These are phyloP conservation scores for Eumacrocentrus americanus DNA, from an alignment of 2,888 invertebrate species.

Conservation along the genomic window DNA sequence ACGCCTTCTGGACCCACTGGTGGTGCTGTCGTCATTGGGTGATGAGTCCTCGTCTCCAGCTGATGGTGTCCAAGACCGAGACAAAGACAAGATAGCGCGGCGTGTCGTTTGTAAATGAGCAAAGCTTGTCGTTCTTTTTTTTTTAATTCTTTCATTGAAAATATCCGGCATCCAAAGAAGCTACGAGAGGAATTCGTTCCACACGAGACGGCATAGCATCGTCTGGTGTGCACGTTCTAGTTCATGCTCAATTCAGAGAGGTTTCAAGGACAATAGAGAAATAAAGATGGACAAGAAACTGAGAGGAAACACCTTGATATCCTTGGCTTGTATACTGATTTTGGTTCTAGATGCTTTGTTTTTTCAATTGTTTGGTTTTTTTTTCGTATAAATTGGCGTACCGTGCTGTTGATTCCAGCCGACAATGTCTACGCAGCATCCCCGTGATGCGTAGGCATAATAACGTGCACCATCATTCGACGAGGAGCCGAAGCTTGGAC, in stretches of 20 bases:
- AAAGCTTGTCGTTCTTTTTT: background rate
- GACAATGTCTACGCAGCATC: conserved; percentile 59
- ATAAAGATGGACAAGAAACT: background rate
- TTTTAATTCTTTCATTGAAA: background rate
- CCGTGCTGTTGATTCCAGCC: conserved; percentile 59
- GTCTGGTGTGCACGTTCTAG: too few species aligned
- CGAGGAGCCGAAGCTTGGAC: conserved; percentile 46
- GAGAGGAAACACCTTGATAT: too few species aligned
- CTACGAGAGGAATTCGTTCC: conserved; percentile 1
- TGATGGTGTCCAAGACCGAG: background rate
- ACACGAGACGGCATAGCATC: too few species aligned
- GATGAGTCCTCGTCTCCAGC: conserved; percentile 51
- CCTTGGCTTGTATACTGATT: too few species aligned
- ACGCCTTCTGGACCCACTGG: conserved; percentile 43
- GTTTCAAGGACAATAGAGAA: background rate
- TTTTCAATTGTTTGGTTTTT: background rate
- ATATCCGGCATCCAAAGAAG: background rate
- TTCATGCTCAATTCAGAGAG: too few species aligned
- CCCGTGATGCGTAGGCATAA: conserved; percentile 54
- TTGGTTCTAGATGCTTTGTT: background rate
- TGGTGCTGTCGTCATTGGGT: conserved; percentile 39
- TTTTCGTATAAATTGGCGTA: conserved; percentile 41
- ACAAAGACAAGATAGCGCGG: background rate
- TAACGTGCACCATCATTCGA: conserved; percentile 53
- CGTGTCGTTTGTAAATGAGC: conserved; percentile 4